Evolutionary conservation across 2,888 invertebrate genomes (phyloP).

Genomic region (Melieria picta): DNA sequence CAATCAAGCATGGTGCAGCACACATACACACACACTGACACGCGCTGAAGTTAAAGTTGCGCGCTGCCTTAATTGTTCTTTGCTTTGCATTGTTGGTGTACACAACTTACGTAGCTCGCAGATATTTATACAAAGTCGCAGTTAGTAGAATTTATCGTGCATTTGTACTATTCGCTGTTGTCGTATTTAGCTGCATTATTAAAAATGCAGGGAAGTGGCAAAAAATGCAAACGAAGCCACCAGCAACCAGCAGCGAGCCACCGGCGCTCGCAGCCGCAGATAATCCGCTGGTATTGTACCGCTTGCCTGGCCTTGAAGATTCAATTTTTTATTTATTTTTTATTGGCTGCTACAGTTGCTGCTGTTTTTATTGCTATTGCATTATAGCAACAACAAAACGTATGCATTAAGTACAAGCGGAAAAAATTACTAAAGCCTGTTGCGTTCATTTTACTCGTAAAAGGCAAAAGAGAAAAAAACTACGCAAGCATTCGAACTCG

Average conservation of each 20-base stretch:
- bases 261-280: not conserved
- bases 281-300: not conserved
- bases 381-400: too few relatives aligned
- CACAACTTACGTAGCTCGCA: too few relatives aligned
- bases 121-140: not conserved
- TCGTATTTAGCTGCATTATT: not conserved
- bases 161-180: not conserved
- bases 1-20: not conserved
- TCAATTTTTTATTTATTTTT: not conserved
- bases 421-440: too few relatives aligned
- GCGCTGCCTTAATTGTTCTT: not conserved
- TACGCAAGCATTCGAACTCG: too few relatives aligned
- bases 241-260: not conserved
- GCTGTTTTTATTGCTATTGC: not conserved
- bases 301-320: not conserved
- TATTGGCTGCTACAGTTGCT: not conserved
- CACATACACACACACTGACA: not conserved
- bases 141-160: not conserved
- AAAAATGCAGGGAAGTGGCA: not conserved
- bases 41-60: not conserved
- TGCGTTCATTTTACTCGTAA: too few relatives aligned
- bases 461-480: too few relatives aligned
- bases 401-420: too few relatives aligned
- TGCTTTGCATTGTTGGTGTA: too few relatives aligned
- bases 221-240: not conserved